phyloP scores from a whole-genome alignment of 2,113 vertebrate species.

The Indri indri region DNA sequence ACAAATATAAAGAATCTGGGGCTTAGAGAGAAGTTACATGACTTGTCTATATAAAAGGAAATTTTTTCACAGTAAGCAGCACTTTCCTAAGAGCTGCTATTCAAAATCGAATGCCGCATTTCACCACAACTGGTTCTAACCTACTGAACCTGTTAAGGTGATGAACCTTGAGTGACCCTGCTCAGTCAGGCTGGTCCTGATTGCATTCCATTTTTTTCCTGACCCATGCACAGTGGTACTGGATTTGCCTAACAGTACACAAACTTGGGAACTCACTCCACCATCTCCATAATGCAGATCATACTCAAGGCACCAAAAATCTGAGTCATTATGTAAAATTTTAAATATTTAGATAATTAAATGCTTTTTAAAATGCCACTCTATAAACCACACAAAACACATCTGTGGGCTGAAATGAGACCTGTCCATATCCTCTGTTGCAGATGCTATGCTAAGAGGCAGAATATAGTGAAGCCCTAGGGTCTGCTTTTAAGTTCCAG shows the following conservation, averaged over 20 bases:
- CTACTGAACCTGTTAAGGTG: neutral
- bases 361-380: neutral
- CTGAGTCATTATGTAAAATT: neutral
- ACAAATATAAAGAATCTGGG: neutral
- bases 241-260: neutral
- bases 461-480: accelerated
- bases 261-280: neutral
- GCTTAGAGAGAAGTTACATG: neutral
- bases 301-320: neutral
- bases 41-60: neutral
- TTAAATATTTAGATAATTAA: neutral
- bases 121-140: neutral
- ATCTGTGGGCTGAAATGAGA: neutral
- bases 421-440: neutral
- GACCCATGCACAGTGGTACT: neutral
- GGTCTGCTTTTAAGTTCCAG: neutral
- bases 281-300: neutral
- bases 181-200: neutral
- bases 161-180: neutral
- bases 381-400: neutral
- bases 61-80: neutral
- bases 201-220: neutral
- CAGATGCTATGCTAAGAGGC: neutral
- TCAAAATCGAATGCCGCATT: neutral
- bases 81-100: neutral